Evolutionary conservation across 2,797 vertebrate species (phyloP), one percentile per base, ranked within the genome.

Genomic region (Cirrhinus molitorella): DNA sequence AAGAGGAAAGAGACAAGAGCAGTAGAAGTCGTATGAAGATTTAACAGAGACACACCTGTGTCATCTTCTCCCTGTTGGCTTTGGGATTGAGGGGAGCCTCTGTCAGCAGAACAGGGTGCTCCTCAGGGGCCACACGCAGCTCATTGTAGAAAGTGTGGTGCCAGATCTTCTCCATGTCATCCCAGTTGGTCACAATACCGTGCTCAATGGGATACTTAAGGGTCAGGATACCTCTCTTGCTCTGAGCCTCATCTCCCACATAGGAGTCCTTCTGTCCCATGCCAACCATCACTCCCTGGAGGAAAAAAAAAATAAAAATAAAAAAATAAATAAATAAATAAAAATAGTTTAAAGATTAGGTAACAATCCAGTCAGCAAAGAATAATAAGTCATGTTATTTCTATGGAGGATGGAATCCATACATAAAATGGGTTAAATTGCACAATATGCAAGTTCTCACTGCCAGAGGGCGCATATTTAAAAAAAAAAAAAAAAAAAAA

Each of bases 241-340:
- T 99, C 92, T 99, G 98, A 43, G 98, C 98, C 92, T 99, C 98
- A 0, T 99, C 98, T 59, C 98, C 98, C 59, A 99, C 97, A 0
- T 99, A 99, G 80, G 96, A 97, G 90, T 99, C 98, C 45, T 99
- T 99, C 94, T 99, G 98, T 77, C 98, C 98, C 98, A 99, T 99
- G 31, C 97, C 98, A 81, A 99, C 98, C 98, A 99, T 99, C 88
- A 99, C 96, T 82, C 98, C 98, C 98, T 99, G 80, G 1, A 61
- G 31, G 0, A 57, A 1, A 34, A n/a, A n/a, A n/a, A n/a, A n/a
- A n/a, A n/a, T n/a, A n/a, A n/a, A n/a, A n/a, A n/a, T n/a, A n/a
- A n/a, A n/a, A n/a, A n/a, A n/a, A n/a, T n/a, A n/a, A n/a, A n/a
- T n/a, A n/a, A n/a, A n/a, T n/a, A n/a, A n/a, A n/a, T n/a, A n/a